Evolutionary conservation across 2,797 vertebrate species (phyloP), one percentile per base, ranked within the genome.

Genomic region (Menidia menidia): DNA sequence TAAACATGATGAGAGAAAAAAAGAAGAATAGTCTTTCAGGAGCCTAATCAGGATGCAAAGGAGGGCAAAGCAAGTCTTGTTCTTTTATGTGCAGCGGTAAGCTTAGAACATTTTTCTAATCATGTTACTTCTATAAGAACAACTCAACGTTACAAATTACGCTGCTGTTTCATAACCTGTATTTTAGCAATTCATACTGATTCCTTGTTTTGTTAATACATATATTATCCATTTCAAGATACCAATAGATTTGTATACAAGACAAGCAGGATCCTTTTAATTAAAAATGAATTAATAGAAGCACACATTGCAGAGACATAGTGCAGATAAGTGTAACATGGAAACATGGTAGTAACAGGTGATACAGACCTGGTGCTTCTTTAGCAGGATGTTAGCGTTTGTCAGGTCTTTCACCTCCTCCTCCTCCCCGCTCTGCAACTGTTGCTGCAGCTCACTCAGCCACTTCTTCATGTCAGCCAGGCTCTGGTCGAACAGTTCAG

Each of bases 371-470:
- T 93, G 97, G 81, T 98, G 92, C 78, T 97, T 99, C 87, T 96
- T 97, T 43, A 99, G 93, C 84, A 96, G 92, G 83, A 96, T 95
- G 85, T 98, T 99, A 88, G 96, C 96, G 3, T 95, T 96, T 0
- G 96, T 97, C 82, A 99, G 94, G 88, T 98, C 98, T 81, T 94
- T 96, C 68, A 96, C 95, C 0, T 93, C 95, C 77, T 97, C 95
- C 77, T 97, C 95, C 0, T 96, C 90, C 19, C 91, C 91, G 32
- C 91, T 90, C 1, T 90, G 94, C 1, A 99, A 89, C 89, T 98
- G 95, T 64, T 95, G 93, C 88, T 96, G 94, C n/a, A 95, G 93
- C 75, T 90, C 91, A 0, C 81, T 75, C 60, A 99, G 92, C 96
- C 97, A 97, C 63, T 94, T 95, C 78, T 93, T 95, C 76, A 99